These are phyloP conservation scores for Styela clava DNA, from an alignment of 23 tunicate species.

Conservation along the genomic window DNA sequence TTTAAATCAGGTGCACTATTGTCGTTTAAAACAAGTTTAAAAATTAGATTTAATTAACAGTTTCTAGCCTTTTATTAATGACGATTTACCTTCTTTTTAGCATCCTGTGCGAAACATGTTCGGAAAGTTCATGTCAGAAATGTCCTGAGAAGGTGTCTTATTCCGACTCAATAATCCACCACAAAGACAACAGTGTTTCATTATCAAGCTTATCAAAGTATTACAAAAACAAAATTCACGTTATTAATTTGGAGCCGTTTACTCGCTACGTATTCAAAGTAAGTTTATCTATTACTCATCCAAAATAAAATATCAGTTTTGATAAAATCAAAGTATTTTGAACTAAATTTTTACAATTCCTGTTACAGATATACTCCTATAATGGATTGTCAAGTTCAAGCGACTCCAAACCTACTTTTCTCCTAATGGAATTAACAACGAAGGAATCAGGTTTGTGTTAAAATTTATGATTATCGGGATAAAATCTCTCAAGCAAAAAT, in stretches of 20 bases:
- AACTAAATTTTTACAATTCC: neutral
- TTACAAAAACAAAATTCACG: neutral
- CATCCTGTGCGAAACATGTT: slow-evolving; percentile 15
- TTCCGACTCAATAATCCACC: slow-evolving; percentile 13
- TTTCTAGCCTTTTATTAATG: no score
- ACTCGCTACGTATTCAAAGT: slow-evolving; percentile 39
- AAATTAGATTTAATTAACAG: no score
- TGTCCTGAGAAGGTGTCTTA: slow-evolving; percentile 29
- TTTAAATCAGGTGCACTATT: neutral
- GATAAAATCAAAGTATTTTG: neutral
- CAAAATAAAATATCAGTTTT: no score
- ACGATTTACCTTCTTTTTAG: no score
- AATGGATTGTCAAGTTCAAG: slow-evolving; percentile 51
- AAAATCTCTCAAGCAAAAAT: neutral
- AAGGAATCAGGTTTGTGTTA: slow-evolving; percentile 46
- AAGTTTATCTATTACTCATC: neutral
- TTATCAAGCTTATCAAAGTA: slow-evolving; percentile 19
- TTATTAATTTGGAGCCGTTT: slow-evolving; percentile 37
- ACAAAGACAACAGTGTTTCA: neutral
- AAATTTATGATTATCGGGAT: neutral
- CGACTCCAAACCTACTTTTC: neutral
- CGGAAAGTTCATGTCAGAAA: neutral
- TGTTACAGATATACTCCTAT: slow-evolving; percentile 25
- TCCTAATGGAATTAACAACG: slow-evolving; percentile 28
- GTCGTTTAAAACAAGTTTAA: neutral